Evolutionary conservation across 2,113 vertebrate species (phyloP).

Genomic region (Dromiciops gliroides): DNA sequence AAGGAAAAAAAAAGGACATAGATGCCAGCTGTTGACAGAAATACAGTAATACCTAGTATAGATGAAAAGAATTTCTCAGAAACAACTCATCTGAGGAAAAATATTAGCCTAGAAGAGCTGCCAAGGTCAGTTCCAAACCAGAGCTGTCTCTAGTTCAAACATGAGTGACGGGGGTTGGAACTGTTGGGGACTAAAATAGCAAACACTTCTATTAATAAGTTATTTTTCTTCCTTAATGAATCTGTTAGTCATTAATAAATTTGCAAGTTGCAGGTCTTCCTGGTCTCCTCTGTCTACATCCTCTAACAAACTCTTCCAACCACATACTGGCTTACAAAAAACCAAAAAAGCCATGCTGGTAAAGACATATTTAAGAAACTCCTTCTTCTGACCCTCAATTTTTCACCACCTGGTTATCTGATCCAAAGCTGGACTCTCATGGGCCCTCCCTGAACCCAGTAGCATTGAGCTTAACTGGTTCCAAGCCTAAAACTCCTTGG

Average conservation of each 20-base stretch:
- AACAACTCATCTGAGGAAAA: not conserved
- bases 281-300: not conserved
- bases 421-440: not conserved
- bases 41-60: not conserved
- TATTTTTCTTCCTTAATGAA: not conserved
- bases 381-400: not conserved
- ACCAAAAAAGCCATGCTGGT: not conserved
- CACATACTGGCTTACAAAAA: not conserved
- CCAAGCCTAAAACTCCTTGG: not conserved
- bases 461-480: not conserved
- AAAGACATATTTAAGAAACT: not conserved
- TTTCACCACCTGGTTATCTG: not conserved
- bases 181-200: too few relatives aligned
- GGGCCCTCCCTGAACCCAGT: not conserved
- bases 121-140: not conserved
- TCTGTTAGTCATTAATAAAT: not conserved
- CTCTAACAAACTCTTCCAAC: conserved; percentile 19
- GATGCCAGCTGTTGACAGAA: not conserved
- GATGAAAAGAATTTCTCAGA: not conserved
- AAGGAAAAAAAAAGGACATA: not conserved
- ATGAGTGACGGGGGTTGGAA: too few relatives aligned
- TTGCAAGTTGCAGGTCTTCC: not conserved
- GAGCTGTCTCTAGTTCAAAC: not conserved
- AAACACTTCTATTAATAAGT: not conserved
- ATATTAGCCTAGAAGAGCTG: fast-evolving